Evolutionary conservation across 2,113 vertebrate genomes (phyloP), one percentile per base, ranked within the genome.

Genomic region (Pollachius pollachius): DNA sequence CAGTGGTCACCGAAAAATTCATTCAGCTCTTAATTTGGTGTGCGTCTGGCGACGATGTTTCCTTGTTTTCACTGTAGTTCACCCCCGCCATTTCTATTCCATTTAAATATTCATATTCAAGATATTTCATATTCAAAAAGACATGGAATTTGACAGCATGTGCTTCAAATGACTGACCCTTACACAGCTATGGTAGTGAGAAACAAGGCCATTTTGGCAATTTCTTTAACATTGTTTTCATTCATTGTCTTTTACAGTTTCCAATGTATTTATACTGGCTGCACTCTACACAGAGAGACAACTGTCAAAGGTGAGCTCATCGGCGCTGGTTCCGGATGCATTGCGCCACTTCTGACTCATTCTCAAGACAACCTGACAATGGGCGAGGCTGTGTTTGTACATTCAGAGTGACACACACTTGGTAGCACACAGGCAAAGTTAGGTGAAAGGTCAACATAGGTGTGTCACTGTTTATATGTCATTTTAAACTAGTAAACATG

Each of bases 221-320:
- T 57, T 57, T 1, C 15, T n/a, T 1, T 57, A 57, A 57, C 9
- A n/a, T 17, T 0, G n/a, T 57, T 17, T 16, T 57, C 30, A 57
- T 57, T 74, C 25, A 2, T 64, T 85, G 70, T 84, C 64, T 37
- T 80, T 83, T 69, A 80, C 91, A 97, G 95, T 78, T 70, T 94
- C 92, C 75, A 95, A 95, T 13, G 65, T 88, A 60, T 96, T 95
- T 76, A 85, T 90, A 3, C 61, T 96, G 77, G 89, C 89, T 63
- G 91, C 92, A 4, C 90, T 97, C 81, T 94, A 94, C 69, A 89
- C 93, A 1, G 95, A 97, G 72, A 92, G 92, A 77, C 86, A 86
- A 65, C 87, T 97, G 75, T 94, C 93, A 0, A 87, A 71, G 89
- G 95, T 96, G 85, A 95, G 94, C 86, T 69, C 34, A 62, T 65